Evolutionary conservation across 2,888 invertebrate genomes (phyloP).

Genomic region (Nemoura dubitans): DNA sequence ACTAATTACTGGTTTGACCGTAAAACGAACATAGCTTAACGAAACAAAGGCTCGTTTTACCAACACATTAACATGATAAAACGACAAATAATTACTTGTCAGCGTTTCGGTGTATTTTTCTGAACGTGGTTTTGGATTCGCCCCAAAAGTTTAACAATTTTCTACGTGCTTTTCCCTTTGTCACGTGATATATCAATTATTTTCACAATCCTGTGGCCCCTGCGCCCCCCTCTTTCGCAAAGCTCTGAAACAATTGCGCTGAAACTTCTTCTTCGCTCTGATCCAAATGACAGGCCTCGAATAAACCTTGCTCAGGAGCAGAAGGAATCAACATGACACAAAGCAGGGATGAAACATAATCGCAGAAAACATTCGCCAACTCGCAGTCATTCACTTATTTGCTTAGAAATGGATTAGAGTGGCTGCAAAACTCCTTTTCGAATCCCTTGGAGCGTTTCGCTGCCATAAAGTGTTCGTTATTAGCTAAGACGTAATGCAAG

Average conservation of each 20-base stretch:
- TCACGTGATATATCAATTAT: constrained; percentile 39
- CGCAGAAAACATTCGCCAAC: too few species aligned
- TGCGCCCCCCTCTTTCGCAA: neutral
- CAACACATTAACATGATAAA: constrained; percentile 8
- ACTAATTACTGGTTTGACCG: neutral
- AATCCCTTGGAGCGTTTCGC: too few species aligned
- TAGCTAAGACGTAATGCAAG: too few species aligned
- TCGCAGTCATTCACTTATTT: too few species aligned
- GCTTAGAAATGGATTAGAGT: too few species aligned
- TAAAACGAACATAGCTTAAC: neutral
- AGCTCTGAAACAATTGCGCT: constrained; percentile 7
- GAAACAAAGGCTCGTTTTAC: neutral
- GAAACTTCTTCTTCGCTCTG: neutral
- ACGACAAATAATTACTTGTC: constrained; percentile 16
- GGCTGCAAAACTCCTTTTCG: too few species aligned
- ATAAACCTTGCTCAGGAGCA: neutral
- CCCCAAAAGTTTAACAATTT: constrained; percentile 31
- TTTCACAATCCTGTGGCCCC: constrained; percentile 23
- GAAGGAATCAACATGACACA: neutral
- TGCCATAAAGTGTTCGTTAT: too few species aligned
- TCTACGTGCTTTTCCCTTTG: constrained; percentile 30
- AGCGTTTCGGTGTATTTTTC: neutral
- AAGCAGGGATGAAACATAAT: too few species aligned
- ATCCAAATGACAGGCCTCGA: neutral
- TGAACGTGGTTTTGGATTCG: constrained; percentile 21